phyloP scores from a whole-genome alignment of 2,888 invertebrate species.

The Caenorhabditis imperialis region DNA sequence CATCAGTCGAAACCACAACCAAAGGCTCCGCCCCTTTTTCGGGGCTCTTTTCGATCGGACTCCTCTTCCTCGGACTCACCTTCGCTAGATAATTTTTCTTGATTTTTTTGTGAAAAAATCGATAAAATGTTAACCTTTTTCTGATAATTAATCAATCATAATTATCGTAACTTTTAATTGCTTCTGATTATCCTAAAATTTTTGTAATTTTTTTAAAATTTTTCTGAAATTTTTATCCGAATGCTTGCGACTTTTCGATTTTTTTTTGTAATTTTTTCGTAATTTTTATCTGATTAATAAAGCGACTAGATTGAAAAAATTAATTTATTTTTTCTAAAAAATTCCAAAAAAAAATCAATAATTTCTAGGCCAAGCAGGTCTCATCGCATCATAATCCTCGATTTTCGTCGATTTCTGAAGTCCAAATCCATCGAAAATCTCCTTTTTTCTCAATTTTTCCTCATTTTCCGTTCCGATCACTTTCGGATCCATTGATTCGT shows the following conservation, averaged over 20 bases:
- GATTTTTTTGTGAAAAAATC: slow-evolving; percentile 2
- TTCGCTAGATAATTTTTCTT: slow-evolving; percentile 1
- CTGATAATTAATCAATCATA: no score
- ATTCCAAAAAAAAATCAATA: slow-evolving; percentile 34
- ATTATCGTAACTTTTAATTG: no score
- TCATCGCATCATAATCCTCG: slow-evolving; percentile 66
- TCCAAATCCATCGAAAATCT: slow-evolving; percentile 56
- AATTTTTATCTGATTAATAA: not conserved
- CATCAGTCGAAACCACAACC: slow-evolving; percentile 25
- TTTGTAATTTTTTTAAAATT: not conserved
- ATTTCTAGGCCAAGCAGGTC: slow-evolving; percentile 66
- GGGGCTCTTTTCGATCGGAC: slow-evolving; percentile 16
- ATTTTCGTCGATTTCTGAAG: slow-evolving; percentile 30
- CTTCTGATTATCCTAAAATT: no score
- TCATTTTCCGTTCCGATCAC: not conserved
- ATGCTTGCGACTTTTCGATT: no score
- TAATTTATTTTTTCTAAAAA: not conserved
- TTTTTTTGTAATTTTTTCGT: slow-evolving; percentile 2
- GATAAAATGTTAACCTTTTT: not conserved
- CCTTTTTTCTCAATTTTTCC: not conserved
- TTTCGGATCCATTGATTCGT: slow-evolving; percentile 11
- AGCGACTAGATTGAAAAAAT: not conserved
- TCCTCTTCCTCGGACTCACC: not conserved
- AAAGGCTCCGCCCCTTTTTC: slow-evolving; percentile 11
- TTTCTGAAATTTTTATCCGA: not conserved